These are phyloP conservation scores for Chloroclysta siterata DNA, from an alignment of 2,888 invertebrate species.

Conservation along the genomic window DNA sequence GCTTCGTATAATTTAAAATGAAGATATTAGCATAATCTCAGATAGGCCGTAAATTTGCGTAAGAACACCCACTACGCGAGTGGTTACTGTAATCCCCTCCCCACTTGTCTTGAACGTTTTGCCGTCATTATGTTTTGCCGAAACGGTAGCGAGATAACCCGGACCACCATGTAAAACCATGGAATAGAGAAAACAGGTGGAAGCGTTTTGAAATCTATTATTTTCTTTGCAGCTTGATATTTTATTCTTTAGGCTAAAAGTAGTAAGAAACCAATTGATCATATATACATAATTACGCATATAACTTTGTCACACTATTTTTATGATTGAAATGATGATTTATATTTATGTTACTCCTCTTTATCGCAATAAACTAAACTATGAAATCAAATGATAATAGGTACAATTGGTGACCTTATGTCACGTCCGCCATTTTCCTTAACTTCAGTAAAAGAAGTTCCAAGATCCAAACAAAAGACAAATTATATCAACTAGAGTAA, in stretches of 20 bases:
- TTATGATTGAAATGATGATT: too few species aligned
- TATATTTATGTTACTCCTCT: too few species aligned
- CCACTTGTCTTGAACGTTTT: conserved; percentile 52
- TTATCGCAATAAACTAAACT: too few species aligned
- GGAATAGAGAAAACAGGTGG: conserved; percentile 42
- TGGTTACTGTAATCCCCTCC: conserved; percentile 49
- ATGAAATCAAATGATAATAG: not conserved
- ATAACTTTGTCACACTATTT: too few species aligned
- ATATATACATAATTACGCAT: too few species aligned
- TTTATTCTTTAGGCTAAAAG: too few species aligned
- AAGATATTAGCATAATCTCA: conserved; percentile 40
- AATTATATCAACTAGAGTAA: conserved; percentile 30
- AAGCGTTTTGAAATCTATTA: not conserved
- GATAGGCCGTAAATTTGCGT: conserved; percentile 42
- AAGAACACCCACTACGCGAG: conserved; percentile 40
- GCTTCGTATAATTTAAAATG: conserved; percentile 33
- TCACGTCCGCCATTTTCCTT: too few species aligned
- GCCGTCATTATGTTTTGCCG: conserved; percentile 55
- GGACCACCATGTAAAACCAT: conserved; percentile 49
- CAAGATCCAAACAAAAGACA: not conserved
- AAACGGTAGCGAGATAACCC: conserved; percentile 49
- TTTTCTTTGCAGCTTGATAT: too few species aligned
- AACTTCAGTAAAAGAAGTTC: not conserved
- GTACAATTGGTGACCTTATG: not conserved
- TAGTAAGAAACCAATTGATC: too few species aligned